These are phyloP conservation scores for Pollenia amentaria DNA, from an alignment of 2,888 invertebrate genomes.

Conservation along the genomic window DNA sequence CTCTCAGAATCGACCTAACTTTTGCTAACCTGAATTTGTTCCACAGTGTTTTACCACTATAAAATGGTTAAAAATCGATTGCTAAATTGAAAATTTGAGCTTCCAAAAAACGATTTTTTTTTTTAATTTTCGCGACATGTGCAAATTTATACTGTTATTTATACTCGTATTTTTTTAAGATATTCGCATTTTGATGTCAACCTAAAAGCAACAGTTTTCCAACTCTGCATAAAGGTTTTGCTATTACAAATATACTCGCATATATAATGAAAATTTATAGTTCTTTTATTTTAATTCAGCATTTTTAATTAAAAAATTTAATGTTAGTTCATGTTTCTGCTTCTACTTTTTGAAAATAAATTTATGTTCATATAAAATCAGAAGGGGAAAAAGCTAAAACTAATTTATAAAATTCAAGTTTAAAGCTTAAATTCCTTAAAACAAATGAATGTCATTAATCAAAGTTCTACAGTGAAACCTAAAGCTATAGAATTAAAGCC, in stretches of 20 bases:
- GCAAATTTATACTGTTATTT: not conserved
- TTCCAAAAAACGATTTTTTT: too few relatives aligned
- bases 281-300: conserved; percentile 23
- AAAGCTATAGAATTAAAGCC: conserved; percentile 59
- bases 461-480: conserved; percentile 62
- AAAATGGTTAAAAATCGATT: not conserved
- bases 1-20: too few relatives aligned
- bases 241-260: too few relatives aligned
- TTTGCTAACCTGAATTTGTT: too few relatives aligned
- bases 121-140: too few relatives aligned
- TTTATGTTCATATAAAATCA: conserved; percentile 33
- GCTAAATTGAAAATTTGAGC: not conserved
- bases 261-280: not conserved
- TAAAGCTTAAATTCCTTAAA: conserved; percentile 70
- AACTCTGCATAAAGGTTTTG: too few relatives aligned
- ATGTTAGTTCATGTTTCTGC: not conserved
- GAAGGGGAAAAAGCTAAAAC: conserved; percentile 33
- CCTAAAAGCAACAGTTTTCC: too few relatives aligned
- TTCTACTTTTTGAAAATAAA: conserved; percentile 25
- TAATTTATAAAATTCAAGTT: conserved; percentile 69
- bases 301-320: conserved; percentile 43
- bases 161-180: not conserved
- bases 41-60: too few relatives aligned
- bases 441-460: conserved; percentile 73
- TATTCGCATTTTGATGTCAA: too few relatives aligned